Evolutionary conservation across 2,888 invertebrate species (phyloP).

Genomic region (Sminthurides aquaticus): DNA sequence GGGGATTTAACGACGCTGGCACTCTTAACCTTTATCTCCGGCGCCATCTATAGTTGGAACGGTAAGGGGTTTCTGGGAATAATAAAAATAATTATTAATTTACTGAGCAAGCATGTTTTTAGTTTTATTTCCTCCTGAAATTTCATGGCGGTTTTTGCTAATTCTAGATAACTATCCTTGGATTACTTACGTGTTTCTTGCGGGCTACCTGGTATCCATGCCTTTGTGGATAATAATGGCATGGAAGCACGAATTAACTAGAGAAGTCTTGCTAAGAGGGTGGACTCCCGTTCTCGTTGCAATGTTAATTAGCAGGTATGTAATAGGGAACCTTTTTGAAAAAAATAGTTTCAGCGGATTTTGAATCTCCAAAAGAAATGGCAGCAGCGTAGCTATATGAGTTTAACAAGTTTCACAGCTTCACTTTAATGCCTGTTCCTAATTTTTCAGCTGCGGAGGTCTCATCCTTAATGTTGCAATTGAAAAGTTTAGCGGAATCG

Average conservation of each 20-base stretch:
- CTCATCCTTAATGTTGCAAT: conserved; percentile 80
- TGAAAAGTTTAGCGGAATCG: neutral
- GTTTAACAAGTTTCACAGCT: no score
- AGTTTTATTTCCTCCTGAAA: no score
- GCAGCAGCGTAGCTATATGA: neutral
- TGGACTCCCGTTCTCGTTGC: conserved; percentile 88
- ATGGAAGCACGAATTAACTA: conserved; percentile 68
- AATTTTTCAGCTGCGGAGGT: conserved; percentile 75
- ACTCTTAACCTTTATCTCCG: neutral
- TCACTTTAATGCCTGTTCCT: no score
- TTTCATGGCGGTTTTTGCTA: no score
- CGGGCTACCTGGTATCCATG: conserved; percentile 60
- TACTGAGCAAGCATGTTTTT: no score
- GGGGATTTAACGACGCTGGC: neutral
- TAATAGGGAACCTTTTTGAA: no score
- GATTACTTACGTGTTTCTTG: conserved; percentile 63
- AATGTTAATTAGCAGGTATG: conserved; percentile 85
- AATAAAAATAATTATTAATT: no score
- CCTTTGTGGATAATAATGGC: conserved; percentile 78
- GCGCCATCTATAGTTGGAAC: conserved; percentile 90
- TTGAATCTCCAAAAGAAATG: neutral
- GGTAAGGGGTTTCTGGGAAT: no score
- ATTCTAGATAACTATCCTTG: conserved; percentile 54
- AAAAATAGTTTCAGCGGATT: no score
- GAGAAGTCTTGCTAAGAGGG: conserved; percentile 72